These are phyloP conservation scores for Sporophila hypoxantha DNA, from an alignment of 2,113 vertebrate genomes.

Conservation along the genomic window DNA sequence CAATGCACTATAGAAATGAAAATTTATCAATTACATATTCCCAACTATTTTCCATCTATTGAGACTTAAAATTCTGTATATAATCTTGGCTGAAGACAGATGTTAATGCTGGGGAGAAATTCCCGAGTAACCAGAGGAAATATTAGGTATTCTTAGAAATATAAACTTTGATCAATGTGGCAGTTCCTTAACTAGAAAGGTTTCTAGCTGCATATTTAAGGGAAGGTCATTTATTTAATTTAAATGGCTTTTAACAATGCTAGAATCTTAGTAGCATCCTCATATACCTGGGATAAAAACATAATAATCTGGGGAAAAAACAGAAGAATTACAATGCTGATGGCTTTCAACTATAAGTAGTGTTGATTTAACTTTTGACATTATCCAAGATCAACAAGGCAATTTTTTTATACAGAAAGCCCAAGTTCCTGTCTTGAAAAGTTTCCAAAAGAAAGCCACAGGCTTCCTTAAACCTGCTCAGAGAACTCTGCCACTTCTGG, in stretches of 20 bases:
- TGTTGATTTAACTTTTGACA: not conserved
- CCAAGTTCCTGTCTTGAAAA: not conserved
- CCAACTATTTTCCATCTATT: not conserved
- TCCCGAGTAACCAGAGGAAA: not conserved
- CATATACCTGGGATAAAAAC: not conserved
- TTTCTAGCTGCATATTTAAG: not conserved
- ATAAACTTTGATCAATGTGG: not conserved
- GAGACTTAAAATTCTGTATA: not conserved
- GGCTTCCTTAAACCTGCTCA: not conserved
- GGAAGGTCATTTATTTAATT: not conserved
- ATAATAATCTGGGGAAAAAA: not conserved
- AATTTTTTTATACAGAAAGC: not conserved
- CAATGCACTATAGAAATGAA: not conserved
- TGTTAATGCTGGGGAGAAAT: not conserved
- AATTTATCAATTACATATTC: not conserved
- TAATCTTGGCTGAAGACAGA: not conserved
- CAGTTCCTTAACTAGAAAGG: not conserved
- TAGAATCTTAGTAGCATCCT: not conserved
- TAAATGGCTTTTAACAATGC: not conserved
- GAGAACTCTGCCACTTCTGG: not conserved
- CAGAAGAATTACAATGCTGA: fast-evolving
- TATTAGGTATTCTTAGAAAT: not conserved
- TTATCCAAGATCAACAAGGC: not conserved
- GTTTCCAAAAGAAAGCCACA: not conserved
- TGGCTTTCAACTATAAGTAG: not conserved